A percentile compares a stretch with the other conserved stretches of the same genome.
These are phyloP conservation scores for Sarcoramphus papa DNA, from an alignment of 2,797 vertebrate species.

Conservation along the genomic window DNA sequence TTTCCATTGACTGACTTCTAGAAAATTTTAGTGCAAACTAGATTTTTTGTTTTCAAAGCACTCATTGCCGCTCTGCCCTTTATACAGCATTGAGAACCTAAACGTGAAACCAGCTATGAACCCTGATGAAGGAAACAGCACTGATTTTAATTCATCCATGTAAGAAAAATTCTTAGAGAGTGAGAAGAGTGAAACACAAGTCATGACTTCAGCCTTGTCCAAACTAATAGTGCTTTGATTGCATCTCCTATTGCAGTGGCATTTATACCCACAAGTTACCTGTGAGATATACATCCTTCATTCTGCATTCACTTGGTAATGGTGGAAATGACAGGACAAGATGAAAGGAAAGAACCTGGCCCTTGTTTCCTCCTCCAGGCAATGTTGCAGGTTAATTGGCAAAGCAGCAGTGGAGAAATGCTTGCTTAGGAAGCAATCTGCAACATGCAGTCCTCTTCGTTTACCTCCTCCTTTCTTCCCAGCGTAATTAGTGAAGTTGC, in stretches of 20 bases:
- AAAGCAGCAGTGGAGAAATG: not conserved
- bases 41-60: not conserved
- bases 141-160: not conserved
- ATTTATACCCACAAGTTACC: not conserved
- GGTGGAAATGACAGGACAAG: not conserved
- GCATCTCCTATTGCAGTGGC: not conserved
- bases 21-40: not conserved
- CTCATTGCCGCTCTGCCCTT: not conserved
- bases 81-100: not conserved
- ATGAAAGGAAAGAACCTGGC: not conserved
- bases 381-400: not conserved
- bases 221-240: not conserved
- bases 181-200: not conserved
- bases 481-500: constrained; percentile 22
- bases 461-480: constrained; percentile 6
- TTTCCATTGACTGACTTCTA: not conserved
- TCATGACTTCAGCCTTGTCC: not conserved
- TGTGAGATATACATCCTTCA: not conserved
- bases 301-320: not conserved
- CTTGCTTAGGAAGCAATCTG: not conserved
- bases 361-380: not conserved
- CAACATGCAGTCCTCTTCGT: not conserved
- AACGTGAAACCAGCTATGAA: not conserved
- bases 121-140: not conserved
- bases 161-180: not conserved